Conservation (phyloP, 2,113 vertebrate species). For the Copsychus sechellarum region DNA sequence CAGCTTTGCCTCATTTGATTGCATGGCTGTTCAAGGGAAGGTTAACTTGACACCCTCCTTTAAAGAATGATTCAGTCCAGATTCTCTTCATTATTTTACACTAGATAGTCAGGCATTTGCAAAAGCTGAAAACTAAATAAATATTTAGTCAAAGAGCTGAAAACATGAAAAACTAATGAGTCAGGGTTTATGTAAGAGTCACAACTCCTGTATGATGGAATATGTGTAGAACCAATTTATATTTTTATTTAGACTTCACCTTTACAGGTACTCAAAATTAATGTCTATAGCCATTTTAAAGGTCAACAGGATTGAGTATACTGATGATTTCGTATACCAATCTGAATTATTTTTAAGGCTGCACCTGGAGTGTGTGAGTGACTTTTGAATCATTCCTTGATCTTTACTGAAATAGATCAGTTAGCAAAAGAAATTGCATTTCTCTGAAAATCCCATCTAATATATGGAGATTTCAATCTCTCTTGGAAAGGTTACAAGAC, state of each 20-base stretch:
- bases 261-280: slow-evolving; percentile 15
- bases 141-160: background rate
- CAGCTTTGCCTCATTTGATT: background rate
- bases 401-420: slow-evolving; percentile 54
- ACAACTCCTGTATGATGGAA: background rate
- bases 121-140: slow-evolving; percentile 37
- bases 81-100: slow-evolving; percentile 12
- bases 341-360: slow-evolving; percentile 52
- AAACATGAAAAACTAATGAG: slow-evolving; percentile 38
- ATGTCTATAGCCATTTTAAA: slow-evolving; percentile 60
- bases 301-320: slow-evolving; percentile 54
- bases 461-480: background rate
- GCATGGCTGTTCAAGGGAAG: background rate
- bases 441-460: background rate
- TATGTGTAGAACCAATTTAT: background rate
- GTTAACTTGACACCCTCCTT: background rate
- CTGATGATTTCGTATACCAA: slow-evolving; percentile 32
- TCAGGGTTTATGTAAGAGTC: background rate
- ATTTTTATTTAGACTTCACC: slow-evolving; percentile 49
- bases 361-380: slow-evolving; percentile 40
- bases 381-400: slow-evolving; percentile 63
- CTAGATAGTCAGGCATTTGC: slow-evolving; percentile 1
- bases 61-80: background rate
- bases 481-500: slow-evolving; percentile 25
- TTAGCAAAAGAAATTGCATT: slow-evolving; percentile 47